These are phyloP conservation scores for Petrocephalus schoutedeni DNA, from an alignment of 2,797 vertebrate species.

Conservation along the genomic window DNA sequence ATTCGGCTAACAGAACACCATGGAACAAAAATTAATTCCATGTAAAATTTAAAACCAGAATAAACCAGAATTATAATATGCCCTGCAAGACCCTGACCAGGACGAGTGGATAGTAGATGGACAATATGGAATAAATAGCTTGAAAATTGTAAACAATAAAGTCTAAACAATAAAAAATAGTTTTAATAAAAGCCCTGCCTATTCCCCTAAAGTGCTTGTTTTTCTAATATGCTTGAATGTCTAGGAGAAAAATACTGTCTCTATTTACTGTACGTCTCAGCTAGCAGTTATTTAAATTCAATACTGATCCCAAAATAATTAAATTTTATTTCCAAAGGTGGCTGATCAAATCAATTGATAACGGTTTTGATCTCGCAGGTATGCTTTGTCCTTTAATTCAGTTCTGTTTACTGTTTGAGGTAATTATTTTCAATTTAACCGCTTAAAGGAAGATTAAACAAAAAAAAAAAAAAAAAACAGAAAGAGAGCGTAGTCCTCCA, in stretches of 20 bases:
- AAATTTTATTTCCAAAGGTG: conserved; percentile 31
- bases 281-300: conserved; percentile 60
- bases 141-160: background rate
- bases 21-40: background rate
- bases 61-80: background rate
- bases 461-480: conserved; percentile 16
- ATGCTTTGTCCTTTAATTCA: conserved; percentile 60
- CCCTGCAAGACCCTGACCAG: background rate
- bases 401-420: conserved; percentile 59
- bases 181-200: background rate
- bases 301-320: conserved; percentile 41
- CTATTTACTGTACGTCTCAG: conserved; percentile 43
- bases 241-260: background rate
- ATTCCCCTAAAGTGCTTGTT: background rate
- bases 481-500: conserved; percentile 34
- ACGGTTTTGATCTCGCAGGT: conserved; percentile 50
- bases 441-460: conserved; percentile 50
- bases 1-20: background rate
- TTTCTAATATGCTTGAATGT: background rate
- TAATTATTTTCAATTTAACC: conserved; percentile 67
- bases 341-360: conserved; percentile 18
- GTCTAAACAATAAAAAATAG: background rate
- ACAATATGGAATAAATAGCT: background rate
- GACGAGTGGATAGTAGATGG: background rate
- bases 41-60: background rate